A percentile compares a stretch with the other conserved stretches of the same genome.
These are phyloP conservation scores for Volucella zonaria DNA, from an alignment of 2,888 invertebrate genomes.

Conservation along the genomic window DNA sequence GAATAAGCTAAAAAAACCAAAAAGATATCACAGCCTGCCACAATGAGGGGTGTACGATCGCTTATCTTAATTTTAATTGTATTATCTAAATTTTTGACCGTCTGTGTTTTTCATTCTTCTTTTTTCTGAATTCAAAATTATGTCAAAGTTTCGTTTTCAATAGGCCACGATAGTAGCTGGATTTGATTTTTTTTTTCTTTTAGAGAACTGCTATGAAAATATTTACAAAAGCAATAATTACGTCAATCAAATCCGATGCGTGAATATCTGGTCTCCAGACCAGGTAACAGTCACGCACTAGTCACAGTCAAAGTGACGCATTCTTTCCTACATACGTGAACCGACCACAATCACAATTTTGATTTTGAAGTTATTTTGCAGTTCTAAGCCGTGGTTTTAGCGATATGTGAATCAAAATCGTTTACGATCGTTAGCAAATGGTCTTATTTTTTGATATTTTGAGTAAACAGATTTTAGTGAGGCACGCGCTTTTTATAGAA, in stretches of 20 bases:
- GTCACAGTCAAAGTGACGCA: constrained; percentile 13
- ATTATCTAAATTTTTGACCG: constrained; percentile 41
- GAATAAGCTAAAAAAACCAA: constrained; percentile 6
- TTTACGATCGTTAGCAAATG: constrained; percentile 26
- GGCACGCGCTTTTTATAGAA: constrained; percentile 17
- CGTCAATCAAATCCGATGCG: constrained; percentile 11
- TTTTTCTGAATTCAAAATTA: not conserved
- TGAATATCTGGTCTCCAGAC: not conserved
- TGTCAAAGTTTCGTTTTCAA: constrained; percentile 27
- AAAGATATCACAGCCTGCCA: constrained; percentile 23
- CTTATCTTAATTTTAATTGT: constrained; percentile 26
- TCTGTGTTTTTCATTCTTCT: not conserved
- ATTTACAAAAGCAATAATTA: constrained; percentile 16
- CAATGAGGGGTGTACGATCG: constrained; percentile 20
- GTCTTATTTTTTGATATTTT: constrained; percentile 2
- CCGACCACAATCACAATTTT: not conserved
- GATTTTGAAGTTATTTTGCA: not conserved
- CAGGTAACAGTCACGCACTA: constrained; percentile 29
- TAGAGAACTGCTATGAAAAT: not conserved
- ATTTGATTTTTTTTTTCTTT: not conserved
- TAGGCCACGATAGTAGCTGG: too few species aligned
- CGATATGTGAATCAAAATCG: constrained; percentile 16
- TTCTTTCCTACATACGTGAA: not conserved
- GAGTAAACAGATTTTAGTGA: not conserved
- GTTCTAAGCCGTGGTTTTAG: too few species aligned